Percentiles rank a stretch among this genome's conserved stretches.
Evolutionary conservation across 1,140 invertebrate genomes (phyloP).

Genomic region (fruit fly (Drosophila melanogaster)): DNA sequence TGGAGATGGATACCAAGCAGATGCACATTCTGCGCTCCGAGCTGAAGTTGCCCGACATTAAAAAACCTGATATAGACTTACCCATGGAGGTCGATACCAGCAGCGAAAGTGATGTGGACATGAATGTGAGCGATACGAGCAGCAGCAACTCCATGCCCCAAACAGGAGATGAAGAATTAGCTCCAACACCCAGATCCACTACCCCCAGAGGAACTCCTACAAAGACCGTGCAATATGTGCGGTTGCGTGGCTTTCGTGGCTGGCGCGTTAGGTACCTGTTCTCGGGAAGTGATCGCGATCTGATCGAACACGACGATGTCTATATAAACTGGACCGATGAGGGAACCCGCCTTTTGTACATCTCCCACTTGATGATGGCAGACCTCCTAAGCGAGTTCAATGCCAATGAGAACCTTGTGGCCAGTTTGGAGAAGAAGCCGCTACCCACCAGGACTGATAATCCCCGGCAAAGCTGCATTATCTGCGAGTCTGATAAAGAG

Average conservation of each 20-base stretch:
- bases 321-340: constrained; percentile 1
- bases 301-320: constrained; percentile 16
- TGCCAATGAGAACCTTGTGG: constrained; percentile 34
- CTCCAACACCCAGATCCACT: no score
- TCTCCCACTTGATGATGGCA: constrained; percentile 52
- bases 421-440: constrained; percentile 15
- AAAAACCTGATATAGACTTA: background rate
- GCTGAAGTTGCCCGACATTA: background rate
- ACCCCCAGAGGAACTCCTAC: no score
- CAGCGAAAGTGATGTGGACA: constrained; percentile 5
- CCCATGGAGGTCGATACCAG: constrained; percentile 1
- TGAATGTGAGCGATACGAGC: background rate
- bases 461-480: constrained; percentile 38
- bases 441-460: background rate
- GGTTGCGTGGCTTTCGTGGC: constrained; percentile 28
- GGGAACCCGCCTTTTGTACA: constrained; percentile 13
- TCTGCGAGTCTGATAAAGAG: constrained; percentile 34
- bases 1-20: constrained; percentile 18
- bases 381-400: constrained; percentile 37
- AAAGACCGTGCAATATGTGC: constrained; percentile 7
- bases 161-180: background rate
- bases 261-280: constrained; percentile 38
- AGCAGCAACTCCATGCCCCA: background rate
- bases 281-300: constrained; percentile 25
- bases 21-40: constrained; percentile 50